A percentile compares a stretch with the other conserved stretches of the same genome.
These are phyloP conservation scores for Lithophane ornitopus DNA, from an alignment of 2,888 invertebrate genomes.

Conservation along the genomic window DNA sequence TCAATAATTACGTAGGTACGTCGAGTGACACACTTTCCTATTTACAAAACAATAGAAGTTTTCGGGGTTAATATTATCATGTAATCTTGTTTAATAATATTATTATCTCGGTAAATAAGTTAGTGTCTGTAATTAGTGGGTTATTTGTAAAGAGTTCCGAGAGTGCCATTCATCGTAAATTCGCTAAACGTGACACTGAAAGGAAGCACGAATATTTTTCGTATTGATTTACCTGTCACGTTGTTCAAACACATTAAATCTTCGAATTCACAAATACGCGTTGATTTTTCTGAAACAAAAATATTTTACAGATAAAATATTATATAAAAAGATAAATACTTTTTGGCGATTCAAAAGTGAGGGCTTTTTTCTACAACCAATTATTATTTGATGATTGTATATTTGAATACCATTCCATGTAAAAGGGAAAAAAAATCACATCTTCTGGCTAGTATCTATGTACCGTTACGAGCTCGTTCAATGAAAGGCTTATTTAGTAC, in stretches of 20 bases:
- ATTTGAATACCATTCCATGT: not conserved
- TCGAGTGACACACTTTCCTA: not conserved
- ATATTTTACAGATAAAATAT: not conserved
- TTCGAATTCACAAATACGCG: slow-evolving; percentile 79
- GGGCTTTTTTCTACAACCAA: not conserved
- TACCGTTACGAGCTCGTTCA: too few species aligned
- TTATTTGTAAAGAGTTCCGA: not conserved
- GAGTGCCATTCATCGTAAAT: not conserved
- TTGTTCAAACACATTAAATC: slow-evolving; percentile 81
- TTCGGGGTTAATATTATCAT: not conserved
- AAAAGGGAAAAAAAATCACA: not conserved
- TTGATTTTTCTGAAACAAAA: slow-evolving; percentile 73
- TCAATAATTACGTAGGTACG: not conserved
- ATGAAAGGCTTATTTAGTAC: too few species aligned
- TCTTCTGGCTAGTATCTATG: not conserved
- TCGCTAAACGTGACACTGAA: not conserved
- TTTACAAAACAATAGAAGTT: not conserved
- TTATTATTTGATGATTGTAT: not conserved
- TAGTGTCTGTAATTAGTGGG: not conserved
- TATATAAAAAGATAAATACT: not conserved
- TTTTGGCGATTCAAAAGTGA: not conserved
- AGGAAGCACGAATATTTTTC: not conserved
- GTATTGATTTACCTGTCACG: slow-evolving; percentile 75
- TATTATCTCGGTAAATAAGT: not conserved
- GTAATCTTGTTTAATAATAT: not conserved